A percentile compares a stretch with the other conserved stretches of the same genome.
phyloP scores from a whole-genome alignment of 2,113 vertebrate genomes.

The Tachycineta bicolor region DNA sequence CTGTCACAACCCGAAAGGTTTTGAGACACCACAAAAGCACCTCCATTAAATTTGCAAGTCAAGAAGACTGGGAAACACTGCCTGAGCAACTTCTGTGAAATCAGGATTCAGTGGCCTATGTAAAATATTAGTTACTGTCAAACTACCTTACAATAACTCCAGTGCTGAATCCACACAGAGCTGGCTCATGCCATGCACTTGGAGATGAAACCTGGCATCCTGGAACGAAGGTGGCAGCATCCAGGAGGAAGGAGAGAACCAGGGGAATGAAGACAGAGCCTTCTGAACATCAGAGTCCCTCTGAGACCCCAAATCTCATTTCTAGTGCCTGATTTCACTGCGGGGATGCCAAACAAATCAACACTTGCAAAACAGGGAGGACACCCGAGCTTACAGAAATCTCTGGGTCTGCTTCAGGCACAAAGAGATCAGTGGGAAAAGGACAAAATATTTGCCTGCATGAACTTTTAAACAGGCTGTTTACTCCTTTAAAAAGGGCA shows the following conservation, averaged over 20 bases:
- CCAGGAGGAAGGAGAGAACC: background rate
- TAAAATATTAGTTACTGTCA: constrained; percentile 44
- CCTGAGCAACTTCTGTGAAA: background rate
- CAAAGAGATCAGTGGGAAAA: background rate
- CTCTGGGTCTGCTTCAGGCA: background rate
- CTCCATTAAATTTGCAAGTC: constrained; percentile 24
- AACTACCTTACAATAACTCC: background rate
- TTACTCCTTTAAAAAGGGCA: background rate
- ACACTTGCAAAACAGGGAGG: background rate
- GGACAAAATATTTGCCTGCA: background rate
- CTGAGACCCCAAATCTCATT: background rate
- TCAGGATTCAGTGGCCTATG: constrained; percentile 14
- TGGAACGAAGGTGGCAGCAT: constrained; percentile 17
- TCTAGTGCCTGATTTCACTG: background rate
- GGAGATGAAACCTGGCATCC: constrained; percentile 19
- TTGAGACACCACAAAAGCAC: background rate
- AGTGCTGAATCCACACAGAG: background rate
- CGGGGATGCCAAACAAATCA: background rate
- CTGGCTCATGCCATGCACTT: background rate
- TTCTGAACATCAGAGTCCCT: constrained; percentile 6
- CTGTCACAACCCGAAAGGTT: background rate
- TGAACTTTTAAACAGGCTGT: background rate
- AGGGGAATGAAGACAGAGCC: background rate
- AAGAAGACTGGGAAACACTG: background rate
- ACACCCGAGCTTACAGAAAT: background rate